Base-by-base conservation (phyloP, 2,888 invertebrate species). In the Lochmaea capreae region DNA sequence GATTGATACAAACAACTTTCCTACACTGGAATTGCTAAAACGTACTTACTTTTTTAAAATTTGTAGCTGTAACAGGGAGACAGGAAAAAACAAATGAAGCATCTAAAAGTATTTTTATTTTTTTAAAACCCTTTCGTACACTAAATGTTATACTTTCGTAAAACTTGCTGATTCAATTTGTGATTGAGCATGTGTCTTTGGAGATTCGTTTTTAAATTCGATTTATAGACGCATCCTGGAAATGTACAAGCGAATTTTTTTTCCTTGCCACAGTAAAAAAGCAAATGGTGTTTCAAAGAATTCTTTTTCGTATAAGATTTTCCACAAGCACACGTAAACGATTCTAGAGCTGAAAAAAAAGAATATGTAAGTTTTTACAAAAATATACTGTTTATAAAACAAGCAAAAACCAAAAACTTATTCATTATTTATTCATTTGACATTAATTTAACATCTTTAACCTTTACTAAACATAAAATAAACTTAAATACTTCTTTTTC, bases 191-290 rank as follows among this genome's bases (percentile, higher is more conserved):
- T 69, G 68, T 81, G 80, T 10, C 74, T 66, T 11, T 76, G 72
- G 26, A 80, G 71, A 70, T 81, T 80, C 39, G 73, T 69, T 54
- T 80, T 81, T 57, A 80, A 79, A 58, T 81, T 80, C 43, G 79
- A 76, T 67, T 66, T 79, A 65, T 80, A 80, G 0, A 57, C 26
- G 62, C 81, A 81, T 39, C 57, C 63, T 22, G 18, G 14, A 33
- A 67, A 71, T 1, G 71, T 33, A 62, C 83, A 83, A 33, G 66
- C 62, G 71, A 82, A 83, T n/a, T 67, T 63, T 18, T 81, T 80
- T 52, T 81, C 81, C 67, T 80, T 80, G 65, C 81, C 79, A 71
- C 83, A 83, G 59, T 82, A 80, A 76, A 80, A 81, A 18, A 71
- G 77, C 49, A 54, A 65, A 46, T 80, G 79, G 57, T 73, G 65